Base-by-base conservation (phyloP, 2,888 invertebrate species). In the Metalampra italica region DNA sequence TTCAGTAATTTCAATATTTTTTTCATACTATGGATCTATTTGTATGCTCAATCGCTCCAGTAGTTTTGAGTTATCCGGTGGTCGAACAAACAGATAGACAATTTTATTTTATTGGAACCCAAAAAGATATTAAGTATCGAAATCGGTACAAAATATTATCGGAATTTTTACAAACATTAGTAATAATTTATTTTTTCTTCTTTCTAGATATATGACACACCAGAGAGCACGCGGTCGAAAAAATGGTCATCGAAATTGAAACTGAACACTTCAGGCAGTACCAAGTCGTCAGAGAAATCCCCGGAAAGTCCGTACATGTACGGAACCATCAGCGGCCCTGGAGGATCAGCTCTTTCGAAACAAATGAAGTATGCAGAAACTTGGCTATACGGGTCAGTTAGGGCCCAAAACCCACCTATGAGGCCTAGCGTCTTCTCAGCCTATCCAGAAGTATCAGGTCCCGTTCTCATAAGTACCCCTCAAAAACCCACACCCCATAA, bases 321-420 rank as follows among this genome's bases (percentile, higher is more conserved):
- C 65, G 90, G 90, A 41, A 89, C 89, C 29, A 81, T 89, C 57
- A 82, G 83, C 54, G 91, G 91, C 59, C 92, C 93, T 59, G 92
- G 92, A 47, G 92, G 93, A 54, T 93, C 93, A 66, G 92, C 94
- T n/a, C 78, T 95, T 46, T 94, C 94, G 51, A 94, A 94, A 76
- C 95, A 95, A 69, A 95, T 96, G 95, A 93, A 94, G 76, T 95
- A 94, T 83, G 94, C 94, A 36, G 95, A 96, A 71, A 94, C 95
- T 48, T 96, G 96, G 96, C 91, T 96, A 12, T 96, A 96, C 71
- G 95, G 95, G 63, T 95, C 94, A 36, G 93, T 95, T 1, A 90
- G 94, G 64, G 90, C 87, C 56, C 87, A 90, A 57, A 90, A 89
- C 62, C 80, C 78, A 67, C 78, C 82, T 60, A 75, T 78, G 48